Percentiles rank a stretch among this genome's conserved stretches.
Conservation (phyloP, 2,113 vertebrate species). For the Kryptolebias marmoratus region DNA sequence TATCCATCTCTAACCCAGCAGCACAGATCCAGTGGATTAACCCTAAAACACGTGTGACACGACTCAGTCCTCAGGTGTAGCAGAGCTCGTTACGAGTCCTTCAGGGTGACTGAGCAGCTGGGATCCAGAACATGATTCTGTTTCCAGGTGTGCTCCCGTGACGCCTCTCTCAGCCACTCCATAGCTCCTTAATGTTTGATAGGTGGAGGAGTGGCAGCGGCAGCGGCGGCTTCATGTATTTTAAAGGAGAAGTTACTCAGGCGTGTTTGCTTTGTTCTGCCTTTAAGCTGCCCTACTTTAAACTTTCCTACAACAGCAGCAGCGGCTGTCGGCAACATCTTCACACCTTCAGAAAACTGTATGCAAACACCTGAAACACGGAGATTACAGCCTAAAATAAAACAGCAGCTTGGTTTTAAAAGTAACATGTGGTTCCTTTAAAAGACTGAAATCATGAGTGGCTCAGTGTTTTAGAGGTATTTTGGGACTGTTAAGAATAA, state of each 20-base stretch:
- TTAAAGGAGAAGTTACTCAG: slow-evolving; percentile 55
- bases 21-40: too few species aligned
- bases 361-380: not conserved
- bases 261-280: slow-evolving; percentile 57
- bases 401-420: not conserved
- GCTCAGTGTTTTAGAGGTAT: not conserved
- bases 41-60: too few species aligned
- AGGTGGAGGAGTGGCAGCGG: slow-evolving; percentile 34
- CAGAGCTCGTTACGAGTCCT: too few species aligned
- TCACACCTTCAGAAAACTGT: slow-evolving; percentile 16
- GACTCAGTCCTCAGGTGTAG: too few species aligned
- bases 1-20: too few species aligned
- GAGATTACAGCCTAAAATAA: not conserved
- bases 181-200: slow-evolving; percentile 64
- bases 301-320: slow-evolving; percentile 24
- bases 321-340: slow-evolving; percentile 14
- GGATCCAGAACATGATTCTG: not conserved
- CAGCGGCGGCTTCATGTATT: slow-evolving; percentile 52
- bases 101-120: too few species aligned
- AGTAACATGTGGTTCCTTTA: too few species aligned
- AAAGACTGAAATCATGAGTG: not conserved
- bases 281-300: slow-evolving; percentile 63
- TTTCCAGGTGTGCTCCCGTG: slow-evolving; percentile 1
- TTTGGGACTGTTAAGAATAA: not conserved
- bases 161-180: slow-evolving; percentile 14